Base-by-base conservation (phyloP, 2,888 invertebrate species). In the Melolontha melolontha region DNA sequence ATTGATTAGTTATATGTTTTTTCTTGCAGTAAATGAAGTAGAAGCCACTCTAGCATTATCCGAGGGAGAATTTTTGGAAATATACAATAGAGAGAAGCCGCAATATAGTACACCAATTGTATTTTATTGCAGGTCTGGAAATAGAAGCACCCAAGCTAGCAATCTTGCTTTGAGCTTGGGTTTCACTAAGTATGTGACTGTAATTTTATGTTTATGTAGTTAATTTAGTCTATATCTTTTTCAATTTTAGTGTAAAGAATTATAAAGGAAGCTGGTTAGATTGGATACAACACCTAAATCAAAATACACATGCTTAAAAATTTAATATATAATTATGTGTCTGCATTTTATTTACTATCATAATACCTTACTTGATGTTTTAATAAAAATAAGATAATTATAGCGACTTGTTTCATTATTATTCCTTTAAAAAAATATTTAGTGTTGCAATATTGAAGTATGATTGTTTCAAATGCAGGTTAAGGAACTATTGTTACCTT, bases 51-150 rank as follows among this genome's bases (percentile, higher is more conserved):
- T 73, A 34, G 71, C 69, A 50, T 27, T 68, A 8, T 22, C 70
- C 0, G 14, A 34, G 1, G 82, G 86, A 40, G 85, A 86, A 29
- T 92, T 92, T 78, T 75, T 86, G 73, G 74, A 85, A 44, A 85
- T 81, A 67, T 92, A 86, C 77, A 84, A 86, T 0, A 85, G 84
- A 65, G 76, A 83, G 0, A 91, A 91, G 75, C 92, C 92, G 0
- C 70, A 79, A 0, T 79, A 83, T 64, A 80, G 87, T 44, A 85
- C 87, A 2, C 86, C 88, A 74, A 83, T 92, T 1, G 89, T 92
- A 73, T 87, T 92, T 73, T 89, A 89, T 63, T 93, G 92, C 77
- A 88, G 86, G 81, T 86, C 89, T 69, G 92, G 92, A 7, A 88
- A 83, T 75, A 85, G 92, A 76, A 89, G 90, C 71, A 85, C 84